Conservation (phyloP, 2,113 vertebrate species). For the Cyanoliseus patagonus region DNA sequence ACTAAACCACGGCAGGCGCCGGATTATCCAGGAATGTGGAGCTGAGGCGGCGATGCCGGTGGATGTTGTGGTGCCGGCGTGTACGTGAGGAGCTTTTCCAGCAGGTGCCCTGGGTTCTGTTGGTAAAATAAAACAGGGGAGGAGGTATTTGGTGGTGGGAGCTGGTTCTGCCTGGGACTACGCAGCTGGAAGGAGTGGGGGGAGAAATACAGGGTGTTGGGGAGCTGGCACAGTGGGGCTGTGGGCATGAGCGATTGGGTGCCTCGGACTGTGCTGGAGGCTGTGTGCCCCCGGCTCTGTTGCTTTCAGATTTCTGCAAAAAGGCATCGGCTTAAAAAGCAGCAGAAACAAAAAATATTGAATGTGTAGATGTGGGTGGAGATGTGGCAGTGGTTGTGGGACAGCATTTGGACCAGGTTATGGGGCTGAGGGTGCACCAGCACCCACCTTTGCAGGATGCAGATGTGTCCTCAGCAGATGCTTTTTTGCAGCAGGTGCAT, state of each 20-base stretch:
- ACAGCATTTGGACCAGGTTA: background rate
- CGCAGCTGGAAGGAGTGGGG: background rate
- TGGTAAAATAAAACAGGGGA: background rate
- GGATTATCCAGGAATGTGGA: background rate
- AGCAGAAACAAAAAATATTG: background rate
- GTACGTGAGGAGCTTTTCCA: background rate
- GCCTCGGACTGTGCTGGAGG: background rate
- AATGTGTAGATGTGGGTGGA: background rate
- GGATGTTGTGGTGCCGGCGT: background rate
- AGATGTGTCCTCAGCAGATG: background rate
- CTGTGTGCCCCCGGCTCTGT: background rate
- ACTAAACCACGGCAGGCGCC: background rate
- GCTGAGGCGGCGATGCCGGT: background rate
- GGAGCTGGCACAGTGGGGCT: background rate
- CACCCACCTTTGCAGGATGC: background rate
- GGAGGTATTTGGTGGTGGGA: background rate
- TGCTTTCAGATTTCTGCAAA: background rate
- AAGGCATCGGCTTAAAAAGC: background rate
- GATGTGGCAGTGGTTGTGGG: background rate
- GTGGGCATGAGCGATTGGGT: fast-evolving
- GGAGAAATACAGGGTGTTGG: background rate
- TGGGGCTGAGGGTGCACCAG: background rate
- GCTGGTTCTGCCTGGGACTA: background rate
- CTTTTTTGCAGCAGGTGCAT: fast-evolving
- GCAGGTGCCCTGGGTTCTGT: background rate